Evolutionary conservation across 2,888 invertebrate species (phyloP), one percentile per base, ranked within the genome.

Genomic region (Eumacrocentrus americanus): DNA sequence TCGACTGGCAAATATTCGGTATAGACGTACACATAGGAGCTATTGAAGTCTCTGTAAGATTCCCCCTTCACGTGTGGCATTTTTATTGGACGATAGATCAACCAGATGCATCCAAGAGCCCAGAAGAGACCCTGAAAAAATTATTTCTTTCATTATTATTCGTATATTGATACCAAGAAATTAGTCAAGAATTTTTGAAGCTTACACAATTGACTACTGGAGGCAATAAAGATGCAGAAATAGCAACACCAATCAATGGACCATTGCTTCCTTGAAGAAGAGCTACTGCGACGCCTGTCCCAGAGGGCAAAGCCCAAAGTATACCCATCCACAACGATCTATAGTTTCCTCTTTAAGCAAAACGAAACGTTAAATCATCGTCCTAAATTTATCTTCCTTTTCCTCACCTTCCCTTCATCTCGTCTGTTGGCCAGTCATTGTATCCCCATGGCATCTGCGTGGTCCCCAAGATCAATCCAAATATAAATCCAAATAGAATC

Each of bases 231-330:
- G 93, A 93, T 0, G 93, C 93, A 14, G 93, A 93, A 75, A 94
- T 94, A n/a, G 94, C 94, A 54, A 94, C 93, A 60, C 93, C 94
- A 65, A 94, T 93, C 50, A 94, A 82, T 0, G 92, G 92, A 0
- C 92, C 92, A 38, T 90, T 90, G 75, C 91, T 92, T 34, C 92
- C 93, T 74, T 92, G 92, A 0, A 94, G 83, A 54, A 94, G 82
- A n/a, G 93, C 92, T 16, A 94, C 84, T 1, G 93, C 93, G 11
- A 94, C 93, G 6, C 92, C 94, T 4, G 89, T 89, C 11, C 90
- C 90, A 7, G 90, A 90, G 22, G 90, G 89, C 56, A 90, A 74
- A 4, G 90, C 90, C 90, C 89, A 90, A 6, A 89, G 80, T 0
- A 90, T 86, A 38, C 89, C 90, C 89, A 90, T 89, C 90, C 90